Evolutionary conservation across 2,888 invertebrate species (phyloP).

Genomic region (Geophilus truncorum): DNA sequence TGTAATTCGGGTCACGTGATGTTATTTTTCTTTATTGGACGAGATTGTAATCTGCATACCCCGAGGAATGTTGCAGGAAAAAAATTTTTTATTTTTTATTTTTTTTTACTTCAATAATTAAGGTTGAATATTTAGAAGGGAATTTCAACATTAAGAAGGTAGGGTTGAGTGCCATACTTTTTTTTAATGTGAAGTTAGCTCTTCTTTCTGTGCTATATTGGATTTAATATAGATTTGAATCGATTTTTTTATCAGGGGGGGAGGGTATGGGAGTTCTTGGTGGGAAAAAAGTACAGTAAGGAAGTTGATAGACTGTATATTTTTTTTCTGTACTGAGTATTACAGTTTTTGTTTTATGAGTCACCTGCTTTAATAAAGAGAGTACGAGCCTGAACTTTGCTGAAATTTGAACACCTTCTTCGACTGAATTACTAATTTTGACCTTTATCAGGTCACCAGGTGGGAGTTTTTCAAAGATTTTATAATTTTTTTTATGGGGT

Average conservation of each 20-base stretch:
- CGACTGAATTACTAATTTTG: background rate
- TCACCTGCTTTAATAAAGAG: background rate
- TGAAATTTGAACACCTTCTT: background rate
- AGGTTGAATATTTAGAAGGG: background rate
- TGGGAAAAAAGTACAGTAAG: too few relatives aligned
- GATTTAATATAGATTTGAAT: background rate
- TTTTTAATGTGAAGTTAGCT: background rate
- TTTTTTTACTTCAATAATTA: background rate
- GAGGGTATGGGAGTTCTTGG: background rate
- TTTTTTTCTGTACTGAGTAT: background rate
- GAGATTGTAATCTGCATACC: constrained; percentile 16
- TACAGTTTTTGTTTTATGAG: background rate
- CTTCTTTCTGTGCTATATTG: background rate
- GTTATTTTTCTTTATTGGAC: constrained; percentile 12
- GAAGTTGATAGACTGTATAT: background rate
- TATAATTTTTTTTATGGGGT: background rate
- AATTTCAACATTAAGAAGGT: background rate
- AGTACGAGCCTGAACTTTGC: background rate
- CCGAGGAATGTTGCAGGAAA: constrained; percentile 12
- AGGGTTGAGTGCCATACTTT: background rate
- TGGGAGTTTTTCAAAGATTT: background rate
- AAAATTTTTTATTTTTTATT: background rate
- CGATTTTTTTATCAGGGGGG: background rate
- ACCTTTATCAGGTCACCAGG: background rate
- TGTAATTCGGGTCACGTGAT: background rate